A percentile compares a stretch with the other conserved stretches of the same genome.
Evolutionary conservation across 2,888 invertebrate genomes (phyloP).

Genomic region (Piscicola geometra): DNA sequence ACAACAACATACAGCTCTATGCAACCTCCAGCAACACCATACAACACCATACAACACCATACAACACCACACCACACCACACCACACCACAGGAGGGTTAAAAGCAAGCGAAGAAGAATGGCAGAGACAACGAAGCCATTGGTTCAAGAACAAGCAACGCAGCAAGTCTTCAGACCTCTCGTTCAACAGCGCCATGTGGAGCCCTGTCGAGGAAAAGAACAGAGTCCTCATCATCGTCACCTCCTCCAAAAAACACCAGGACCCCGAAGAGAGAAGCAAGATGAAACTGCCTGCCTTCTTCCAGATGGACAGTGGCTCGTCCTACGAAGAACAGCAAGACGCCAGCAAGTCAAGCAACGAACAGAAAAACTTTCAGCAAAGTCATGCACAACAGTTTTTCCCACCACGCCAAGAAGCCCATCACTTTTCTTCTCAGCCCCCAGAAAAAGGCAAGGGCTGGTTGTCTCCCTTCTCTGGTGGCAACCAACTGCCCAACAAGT

Average conservation of each 20-base stretch:
- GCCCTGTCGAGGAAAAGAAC: slow-evolving; percentile 39
- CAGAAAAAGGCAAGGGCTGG: neutral
- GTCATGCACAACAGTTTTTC: too few species aligned
- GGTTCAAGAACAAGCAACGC: slow-evolving; percentile 37
- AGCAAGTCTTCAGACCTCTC: slow-evolving; percentile 41
- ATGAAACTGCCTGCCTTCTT: slow-evolving; percentile 40
- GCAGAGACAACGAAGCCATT: neutral
- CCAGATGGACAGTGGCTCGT: slow-evolving; percentile 41
- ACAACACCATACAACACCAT: too few species aligned
- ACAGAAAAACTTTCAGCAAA: neutral
- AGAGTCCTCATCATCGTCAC: slow-evolving; percentile 35
- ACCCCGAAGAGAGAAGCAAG: slow-evolving; percentile 13
- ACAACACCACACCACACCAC: too few species aligned
- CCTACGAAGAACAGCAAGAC: slow-evolving; percentile 37
- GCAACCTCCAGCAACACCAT: too few species aligned
- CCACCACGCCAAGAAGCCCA: too few species aligned
- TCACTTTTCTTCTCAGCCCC: neutral
- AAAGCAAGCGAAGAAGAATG: neutral
- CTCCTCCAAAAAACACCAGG: slow-evolving; percentile 23
- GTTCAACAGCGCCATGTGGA: slow-evolving; percentile 40
- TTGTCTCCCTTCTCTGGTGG: neutral
- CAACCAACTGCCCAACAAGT: neutral
- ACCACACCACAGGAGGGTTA: too few species aligned
- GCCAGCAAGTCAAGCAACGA: neutral
- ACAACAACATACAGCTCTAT: too few species aligned